Conservation (phyloP, 1,140 invertebrate species). For the Drosophila leontia region DNA sequence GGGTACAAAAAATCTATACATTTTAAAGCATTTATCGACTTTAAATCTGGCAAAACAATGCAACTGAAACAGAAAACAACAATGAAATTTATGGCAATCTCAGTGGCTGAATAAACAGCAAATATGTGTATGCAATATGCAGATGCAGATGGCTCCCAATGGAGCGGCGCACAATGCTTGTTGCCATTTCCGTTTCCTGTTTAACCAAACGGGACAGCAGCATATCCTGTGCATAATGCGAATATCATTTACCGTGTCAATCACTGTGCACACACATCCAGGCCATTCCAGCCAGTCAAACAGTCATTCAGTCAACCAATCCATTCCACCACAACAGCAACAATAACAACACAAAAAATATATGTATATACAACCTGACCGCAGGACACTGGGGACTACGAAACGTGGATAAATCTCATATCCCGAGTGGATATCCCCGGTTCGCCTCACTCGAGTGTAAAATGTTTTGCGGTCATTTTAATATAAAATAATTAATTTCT, state of each 20-base stretch:
- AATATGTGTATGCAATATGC: constrained; percentile 62
- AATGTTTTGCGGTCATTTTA: constrained; percentile 84
- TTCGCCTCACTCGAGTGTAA: constrained; percentile 67
- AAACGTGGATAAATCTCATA: constrained; percentile 19
- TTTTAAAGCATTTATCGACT: constrained; percentile 47
- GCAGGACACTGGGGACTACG: constrained; percentile 8
- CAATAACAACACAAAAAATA: constrained; percentile 28
- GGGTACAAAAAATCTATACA: constrained; percentile 13
- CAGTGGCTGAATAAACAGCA: constrained; percentile 61
- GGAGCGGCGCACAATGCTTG: constrained; percentile 68
- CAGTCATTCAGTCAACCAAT: constrained; percentile 35
- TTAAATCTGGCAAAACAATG: constrained; percentile 43
- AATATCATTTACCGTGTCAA: constrained; percentile 83
- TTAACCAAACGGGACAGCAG: constrained; percentile 57
- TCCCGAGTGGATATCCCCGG: constrained; percentile 34
- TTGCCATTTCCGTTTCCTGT: constrained; percentile 82
- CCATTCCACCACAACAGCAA: constrained; percentile 2
- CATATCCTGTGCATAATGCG: constrained; percentile 78
- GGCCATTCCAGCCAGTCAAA: constrained; percentile 48
- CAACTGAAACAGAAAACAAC: constrained; percentile 22
- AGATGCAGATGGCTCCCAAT: constrained; percentile 52
- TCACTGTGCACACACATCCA: constrained; percentile 53
- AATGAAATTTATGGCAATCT: constrained; percentile 51
- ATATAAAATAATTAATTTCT: constrained; percentile 83
- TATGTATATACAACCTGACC: constrained; percentile 26